A percentile compares a stretch with the other conserved stretches of the same genome.
These are phyloP conservation scores for Lepidocyrtoides sp. DNA, from an alignment of 2,888 invertebrate species.

Conservation along the genomic window DNA sequence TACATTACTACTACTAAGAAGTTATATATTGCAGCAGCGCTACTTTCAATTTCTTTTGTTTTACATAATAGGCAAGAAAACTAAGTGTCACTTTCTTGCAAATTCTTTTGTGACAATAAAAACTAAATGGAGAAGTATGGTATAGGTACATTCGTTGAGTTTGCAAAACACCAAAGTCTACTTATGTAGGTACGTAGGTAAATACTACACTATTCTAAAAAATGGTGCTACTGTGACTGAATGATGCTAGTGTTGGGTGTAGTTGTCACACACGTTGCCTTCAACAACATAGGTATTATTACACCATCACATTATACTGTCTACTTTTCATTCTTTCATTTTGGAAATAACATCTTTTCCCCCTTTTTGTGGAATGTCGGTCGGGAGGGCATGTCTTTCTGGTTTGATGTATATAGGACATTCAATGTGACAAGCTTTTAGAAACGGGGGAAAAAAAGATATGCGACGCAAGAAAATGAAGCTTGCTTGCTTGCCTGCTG, in stretches of 20 bases:
- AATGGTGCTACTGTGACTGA: not conserved
- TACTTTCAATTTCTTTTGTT: slow-evolving; percentile 12
- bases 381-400: slow-evolving; percentile 59
- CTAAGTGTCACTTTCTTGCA: not conserved
- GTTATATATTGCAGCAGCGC: not conserved
- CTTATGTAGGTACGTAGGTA: too few relatives aligned
- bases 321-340: not conserved
- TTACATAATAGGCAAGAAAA: slow-evolving; percentile 41
- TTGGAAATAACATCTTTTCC: slow-evolving; percentile 48
- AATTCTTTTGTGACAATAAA: slow-evolving; percentile 9
- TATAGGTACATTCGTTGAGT: not conserved
- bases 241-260: not conserved
- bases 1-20: too few relatives aligned
- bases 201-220: too few relatives aligned
- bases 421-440: slow-evolving; percentile 55
- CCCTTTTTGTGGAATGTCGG: slow-evolving; percentile 45
- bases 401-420: slow-evolving; percentile 70
- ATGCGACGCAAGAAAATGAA: not conserved
- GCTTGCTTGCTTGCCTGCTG: slow-evolving; percentile 39
- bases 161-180: not conserved
- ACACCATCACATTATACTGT: not conserved
- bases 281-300: not conserved
- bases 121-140: not conserved
- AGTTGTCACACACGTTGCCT: not conserved
- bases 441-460: slow-evolving; percentile 36